These are phyloP conservation scores for Caprella mutica DNA, from an alignment of 2,888 invertebrate species.

Conservation along the genomic window DNA sequence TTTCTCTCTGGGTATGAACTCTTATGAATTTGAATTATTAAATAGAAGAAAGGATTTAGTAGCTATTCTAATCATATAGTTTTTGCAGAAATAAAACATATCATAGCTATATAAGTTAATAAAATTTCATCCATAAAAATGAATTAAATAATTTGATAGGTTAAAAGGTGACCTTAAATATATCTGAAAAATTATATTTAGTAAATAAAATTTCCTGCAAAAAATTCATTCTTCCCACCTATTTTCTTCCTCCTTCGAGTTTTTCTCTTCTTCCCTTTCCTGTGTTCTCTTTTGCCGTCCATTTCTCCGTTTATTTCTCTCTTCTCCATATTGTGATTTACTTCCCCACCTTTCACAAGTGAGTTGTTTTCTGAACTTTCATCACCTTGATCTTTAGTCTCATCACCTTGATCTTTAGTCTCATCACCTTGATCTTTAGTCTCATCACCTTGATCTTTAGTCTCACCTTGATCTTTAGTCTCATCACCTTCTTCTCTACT, in stretches of 20 bases:
- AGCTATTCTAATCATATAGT: no score
- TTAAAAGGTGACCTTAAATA: not conserved
- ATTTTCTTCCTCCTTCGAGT: conserved; percentile 41
- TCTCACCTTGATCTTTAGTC: no score
- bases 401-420: no score
- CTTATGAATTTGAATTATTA: no score
- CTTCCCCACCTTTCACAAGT: no score
- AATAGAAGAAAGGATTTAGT: no score
- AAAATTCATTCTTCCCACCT: conserved; percentile 36
- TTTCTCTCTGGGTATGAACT: no score
- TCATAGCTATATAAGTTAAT: conserved; percentile 11
- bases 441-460: no score
- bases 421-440: no score
- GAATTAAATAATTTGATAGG: not conserved
- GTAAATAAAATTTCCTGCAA: conserved; percentile 19
- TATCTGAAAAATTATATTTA: conserved; percentile 1
- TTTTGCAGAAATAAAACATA: no score
- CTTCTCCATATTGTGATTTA: not conserved
- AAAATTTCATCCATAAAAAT: not conserved
- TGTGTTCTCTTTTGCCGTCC: not conserved
- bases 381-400: no score
- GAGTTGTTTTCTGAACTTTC: no score
- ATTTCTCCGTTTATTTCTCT: not conserved
- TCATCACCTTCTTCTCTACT: not conserved
- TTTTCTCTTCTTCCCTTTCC: conserved; percentile 37